phyloP scores from a whole-genome alignment of 2,888 invertebrate genomes.

The Habroteleia sp. region DNA sequence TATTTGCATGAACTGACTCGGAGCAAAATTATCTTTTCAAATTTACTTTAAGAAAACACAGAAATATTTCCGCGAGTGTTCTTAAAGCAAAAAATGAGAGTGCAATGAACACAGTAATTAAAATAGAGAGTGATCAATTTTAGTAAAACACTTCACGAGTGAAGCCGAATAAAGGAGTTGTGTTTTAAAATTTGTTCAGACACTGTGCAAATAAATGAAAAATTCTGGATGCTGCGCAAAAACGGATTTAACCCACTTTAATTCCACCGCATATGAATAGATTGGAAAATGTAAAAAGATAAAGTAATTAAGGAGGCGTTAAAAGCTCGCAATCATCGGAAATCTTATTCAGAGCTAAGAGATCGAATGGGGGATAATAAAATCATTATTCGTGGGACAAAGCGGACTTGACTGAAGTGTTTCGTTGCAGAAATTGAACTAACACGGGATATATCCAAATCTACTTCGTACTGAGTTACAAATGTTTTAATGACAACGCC shows the following conservation, averaged over 20 bases:
- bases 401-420: no score
- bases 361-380: no score
- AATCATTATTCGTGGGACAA: no score
- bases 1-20: constrained; percentile 28
- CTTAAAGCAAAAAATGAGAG: constrained; percentile 8
- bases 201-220: not conserved
- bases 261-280: constrained; percentile 16
- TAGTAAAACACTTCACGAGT: constrained; percentile 3
- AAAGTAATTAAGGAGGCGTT: constrained; percentile 33
- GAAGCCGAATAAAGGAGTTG: not conserved
- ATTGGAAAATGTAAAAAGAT: constrained; percentile 34
- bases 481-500: no score
- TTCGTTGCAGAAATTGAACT: constrained; percentile 10
- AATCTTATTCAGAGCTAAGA: constrained; percentile 23
- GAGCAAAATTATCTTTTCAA: constrained; percentile 28
- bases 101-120: constrained; percentile 12
- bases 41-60: constrained; percentile 8
- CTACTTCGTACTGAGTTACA: no score
- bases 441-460: no score
- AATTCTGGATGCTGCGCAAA: not conserved
- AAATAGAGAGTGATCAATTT: constrained; percentile 19
- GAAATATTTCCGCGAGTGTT: constrained; percentile 22
- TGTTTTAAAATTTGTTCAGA: not conserved
- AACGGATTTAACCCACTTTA: constrained; percentile 22
- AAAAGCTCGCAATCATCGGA: constrained; percentile 13